Evolutionary conservation across 2,797 vertebrate genomes (phyloP), one percentile per base, ranked within the genome.

Genomic region (Myiothlypis chrysogaster): DNA sequence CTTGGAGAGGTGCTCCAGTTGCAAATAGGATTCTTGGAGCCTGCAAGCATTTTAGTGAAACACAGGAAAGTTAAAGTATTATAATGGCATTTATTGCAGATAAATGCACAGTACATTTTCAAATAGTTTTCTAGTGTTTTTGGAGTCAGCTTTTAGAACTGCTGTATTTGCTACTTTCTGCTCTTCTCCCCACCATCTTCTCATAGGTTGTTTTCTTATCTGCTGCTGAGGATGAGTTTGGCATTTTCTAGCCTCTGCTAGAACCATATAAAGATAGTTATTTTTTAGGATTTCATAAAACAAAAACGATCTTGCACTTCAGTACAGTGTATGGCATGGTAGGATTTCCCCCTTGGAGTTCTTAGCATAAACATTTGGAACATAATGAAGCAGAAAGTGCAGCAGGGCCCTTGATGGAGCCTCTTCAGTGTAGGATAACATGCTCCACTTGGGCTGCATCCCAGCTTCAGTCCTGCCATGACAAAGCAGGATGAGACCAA

Each of bases 1-100:
- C 96, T 98, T 97, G 93, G 97, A 98, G 98, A 98, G 95, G 90
- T 97, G 96, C 91, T 97, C 96, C 92, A 96, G 89, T 97, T 98
- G 95, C 96, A 96, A 87, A 96, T 96, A 91, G 77, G 86, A 92
- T 93, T 96, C 92, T 71, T 93, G 77, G 76, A 96, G 89, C 95
- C 89, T 89, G 30, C 25, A 47, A 94, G 80, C 73, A 61, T 95
- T 96, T 97, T 94, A 95, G 86, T 78, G 82, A 96, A 96, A 92
- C 50, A n/a, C 4, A 18, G 64, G 87, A 93, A 96, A 97, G 95
- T 93, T 72, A 35, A 95, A 95, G 65, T 92, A 80, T 81, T 87
- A 13, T 60, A 79, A 69, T 83, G 23, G 2, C 53, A 61, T 71
- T 92, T 87, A 35, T 66, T 88, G 12, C 39, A 71, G 52, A 19